Conservation (phyloP, 2,888 invertebrate species). For the Hofmannophila pseudospretella region DNA sequence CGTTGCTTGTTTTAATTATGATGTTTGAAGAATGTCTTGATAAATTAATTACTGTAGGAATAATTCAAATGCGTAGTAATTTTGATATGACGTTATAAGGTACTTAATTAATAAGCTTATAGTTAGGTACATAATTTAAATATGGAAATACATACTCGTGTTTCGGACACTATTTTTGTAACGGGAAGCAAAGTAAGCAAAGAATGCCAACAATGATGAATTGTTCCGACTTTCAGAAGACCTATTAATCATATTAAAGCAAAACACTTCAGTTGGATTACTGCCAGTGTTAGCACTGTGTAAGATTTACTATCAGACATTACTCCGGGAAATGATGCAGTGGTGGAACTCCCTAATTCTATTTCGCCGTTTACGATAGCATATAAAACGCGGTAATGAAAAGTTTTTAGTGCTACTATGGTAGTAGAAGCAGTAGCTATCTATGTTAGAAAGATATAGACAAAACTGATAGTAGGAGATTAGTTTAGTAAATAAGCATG, state of each 20-base stretch:
- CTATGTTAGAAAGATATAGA: no score
- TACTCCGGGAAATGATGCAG: slow-evolving; percentile 27
- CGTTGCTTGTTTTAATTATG: background rate
- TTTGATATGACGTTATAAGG: no score
- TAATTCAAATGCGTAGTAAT: no score
- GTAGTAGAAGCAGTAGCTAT: no score
- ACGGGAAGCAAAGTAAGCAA: background rate
- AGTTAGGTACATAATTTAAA: no score
- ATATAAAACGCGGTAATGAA: slow-evolving; percentile 27
- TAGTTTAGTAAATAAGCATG: no score
- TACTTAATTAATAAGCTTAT: no score
- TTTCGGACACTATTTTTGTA: no score
- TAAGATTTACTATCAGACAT: slow-evolving; percentile 36
- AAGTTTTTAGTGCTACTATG: slow-evolving; percentile 20
- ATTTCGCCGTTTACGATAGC: slow-evolving; percentile 31
- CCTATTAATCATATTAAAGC: slow-evolving; percentile 43
- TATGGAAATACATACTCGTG: no score
- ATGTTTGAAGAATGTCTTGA: no score
- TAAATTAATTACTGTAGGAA: no score
- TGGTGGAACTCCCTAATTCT: slow-evolving; percentile 29
- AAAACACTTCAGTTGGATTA: slow-evolving; percentile 29
- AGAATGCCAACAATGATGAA: slow-evolving; percentile 26
- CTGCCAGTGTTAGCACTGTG: slow-evolving; percentile 34
- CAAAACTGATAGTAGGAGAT: no score
- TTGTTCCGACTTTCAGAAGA: slow-evolving; percentile 22